Evolutionary conservation across 2,888 invertebrate genomes (phyloP).

Genomic region (Calliopum simillimum): DNA sequence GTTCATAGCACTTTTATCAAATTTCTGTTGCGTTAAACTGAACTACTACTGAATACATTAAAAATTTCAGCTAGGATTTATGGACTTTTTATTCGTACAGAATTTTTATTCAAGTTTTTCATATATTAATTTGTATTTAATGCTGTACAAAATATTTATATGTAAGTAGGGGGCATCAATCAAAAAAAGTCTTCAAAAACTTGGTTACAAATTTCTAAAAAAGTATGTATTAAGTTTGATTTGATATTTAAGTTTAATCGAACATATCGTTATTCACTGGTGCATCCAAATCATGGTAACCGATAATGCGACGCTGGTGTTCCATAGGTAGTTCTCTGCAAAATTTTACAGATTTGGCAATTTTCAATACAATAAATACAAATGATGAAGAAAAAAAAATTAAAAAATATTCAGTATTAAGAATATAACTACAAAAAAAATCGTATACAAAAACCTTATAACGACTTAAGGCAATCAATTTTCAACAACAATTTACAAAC

Average conservation of each 20-base stretch:
- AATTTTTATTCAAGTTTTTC: not conserved
- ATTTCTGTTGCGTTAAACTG: not conserved
- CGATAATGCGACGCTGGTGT: slow-evolving; percentile 82
- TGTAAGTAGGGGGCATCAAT: not conserved
- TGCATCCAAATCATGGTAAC: slow-evolving; percentile 92
- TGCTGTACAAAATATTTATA: not conserved
- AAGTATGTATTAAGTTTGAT: slow-evolving; percentile 6
- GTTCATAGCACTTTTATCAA: not conserved
- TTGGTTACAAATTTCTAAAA: not conserved
- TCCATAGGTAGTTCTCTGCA: slow-evolving; percentile 75
- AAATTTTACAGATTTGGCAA: slow-evolving; percentile 64
- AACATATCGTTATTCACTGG: slow-evolving; percentile 84
- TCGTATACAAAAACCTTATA: not conserved
- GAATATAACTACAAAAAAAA: slow-evolving; percentile 25
- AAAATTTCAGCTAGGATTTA: slow-evolving; percentile 2
- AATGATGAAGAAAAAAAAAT: slow-evolving; percentile 33
- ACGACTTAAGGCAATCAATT: slow-evolving; percentile 6
- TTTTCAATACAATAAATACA: slow-evolving; percentile 57
- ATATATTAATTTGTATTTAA: slow-evolving; percentile 1
- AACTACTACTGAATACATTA: slow-evolving; percentile 1
- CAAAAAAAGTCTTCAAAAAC: not conserved
- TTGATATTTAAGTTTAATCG: slow-evolving; percentile 57
- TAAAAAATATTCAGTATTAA: slow-evolving; percentile 23
- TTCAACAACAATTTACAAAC: slow-evolving; percentile 9
- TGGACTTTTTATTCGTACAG: not conserved